Conservation (phyloP, 2,797 vertebrate genomes). For the Uromys caudimaculatus region DNA sequence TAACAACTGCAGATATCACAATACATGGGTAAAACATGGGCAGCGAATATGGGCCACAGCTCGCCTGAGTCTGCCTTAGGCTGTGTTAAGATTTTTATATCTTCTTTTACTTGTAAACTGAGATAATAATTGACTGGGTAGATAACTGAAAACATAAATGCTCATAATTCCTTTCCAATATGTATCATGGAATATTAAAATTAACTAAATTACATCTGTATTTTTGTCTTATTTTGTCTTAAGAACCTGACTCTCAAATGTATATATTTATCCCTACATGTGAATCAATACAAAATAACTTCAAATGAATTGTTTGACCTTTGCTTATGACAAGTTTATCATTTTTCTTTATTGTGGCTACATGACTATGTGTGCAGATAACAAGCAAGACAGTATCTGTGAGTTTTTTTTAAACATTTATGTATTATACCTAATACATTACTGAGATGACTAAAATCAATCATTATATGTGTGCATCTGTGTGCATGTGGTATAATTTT, state of each 20-base stretch:
- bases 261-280: neutral
- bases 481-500: neutral
- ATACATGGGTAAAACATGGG: neutral
- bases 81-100: neutral
- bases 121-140: neutral
- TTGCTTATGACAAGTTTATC: neutral
- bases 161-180: neutral
- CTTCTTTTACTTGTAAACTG: neutral
- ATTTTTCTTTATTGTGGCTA: neutral
- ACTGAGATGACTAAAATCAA: neutral
- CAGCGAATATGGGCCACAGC: neutral
- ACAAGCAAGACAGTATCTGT: neutral
- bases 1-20: neutral
- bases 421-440: neutral
- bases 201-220: neutral
- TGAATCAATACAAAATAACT: neutral
- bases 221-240: neutral
- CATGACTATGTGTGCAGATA: neutral
- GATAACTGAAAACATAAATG: neutral
- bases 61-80: neutral
- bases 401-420: neutral
- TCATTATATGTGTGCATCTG: neutral
- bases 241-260: neutral
- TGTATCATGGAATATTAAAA: neutral
- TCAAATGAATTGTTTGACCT: neutral